Conservation (phyloP, 2,888 invertebrate species). For the Brenthis ino region DNA sequence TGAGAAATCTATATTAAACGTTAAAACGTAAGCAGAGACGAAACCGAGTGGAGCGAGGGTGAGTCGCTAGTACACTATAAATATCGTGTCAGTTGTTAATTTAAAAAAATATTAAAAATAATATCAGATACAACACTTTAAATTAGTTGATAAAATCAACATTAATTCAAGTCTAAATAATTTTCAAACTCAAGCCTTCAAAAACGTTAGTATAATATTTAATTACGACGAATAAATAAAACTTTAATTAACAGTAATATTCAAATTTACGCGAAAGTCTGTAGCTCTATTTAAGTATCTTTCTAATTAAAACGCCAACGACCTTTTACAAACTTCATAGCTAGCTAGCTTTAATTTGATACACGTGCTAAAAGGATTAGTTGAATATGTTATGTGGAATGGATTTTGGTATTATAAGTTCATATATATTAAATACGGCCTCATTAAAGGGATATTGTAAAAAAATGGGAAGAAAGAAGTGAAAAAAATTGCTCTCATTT, state of each 20-base stretch:
- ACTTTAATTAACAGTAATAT: constrained; percentile 36
- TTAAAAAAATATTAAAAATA: neutral
- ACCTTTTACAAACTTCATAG: constrained; percentile 35
- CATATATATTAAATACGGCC: neutral
- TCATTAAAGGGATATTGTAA: constrained; percentile 3
- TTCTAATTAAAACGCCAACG: constrained; percentile 38
- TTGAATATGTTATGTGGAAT: constrained; percentile 21
- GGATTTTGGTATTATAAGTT: neutral
- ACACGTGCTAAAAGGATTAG: constrained; percentile 30
- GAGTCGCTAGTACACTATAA: too few species aligned
- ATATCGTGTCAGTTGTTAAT: neutral
- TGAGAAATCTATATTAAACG: too few species aligned
- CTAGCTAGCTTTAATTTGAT: constrained; percentile 35
- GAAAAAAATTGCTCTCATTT: constrained; percentile 63
- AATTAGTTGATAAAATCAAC: neutral
- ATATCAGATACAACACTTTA: neutral
- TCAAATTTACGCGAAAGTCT: constrained; percentile 32
- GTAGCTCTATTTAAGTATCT: constrained; percentile 34
- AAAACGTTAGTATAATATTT: constrained; percentile 25
- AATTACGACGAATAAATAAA: constrained; percentile 22
- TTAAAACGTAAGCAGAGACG: too few species aligned
- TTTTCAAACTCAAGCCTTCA: neutral
- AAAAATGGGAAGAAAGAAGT: neutral
- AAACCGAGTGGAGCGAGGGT: too few species aligned
- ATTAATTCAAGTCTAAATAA: constrained; percentile 3